Base-by-base conservation (phyloP, 2,797 vertebrate species). In the Eurystomus glaucurus region DNA sequence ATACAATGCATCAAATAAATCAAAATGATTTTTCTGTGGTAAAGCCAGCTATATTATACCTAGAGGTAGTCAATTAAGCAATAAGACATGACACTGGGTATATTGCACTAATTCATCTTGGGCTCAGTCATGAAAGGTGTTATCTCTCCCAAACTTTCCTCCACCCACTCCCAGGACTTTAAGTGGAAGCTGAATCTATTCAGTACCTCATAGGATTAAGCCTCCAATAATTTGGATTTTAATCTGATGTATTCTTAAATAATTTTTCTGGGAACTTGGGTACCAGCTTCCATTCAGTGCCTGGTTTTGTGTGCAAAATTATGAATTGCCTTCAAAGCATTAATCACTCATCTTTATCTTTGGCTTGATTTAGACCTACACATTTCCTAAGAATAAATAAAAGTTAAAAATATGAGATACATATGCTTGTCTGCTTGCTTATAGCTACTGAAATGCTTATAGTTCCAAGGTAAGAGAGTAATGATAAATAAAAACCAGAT, bases 21-120 rank as follows among this genome's bases (percentile, higher is more conserved):
- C 93, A 96, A 61, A 91, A 94, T 88, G 35, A 92, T 95, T 94
- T 92, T 96, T 95, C 90, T 58, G 19, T 85, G 70, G 93, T 97
- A 90, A 94, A 90, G 61, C 39, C 62, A 91, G 75, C 74, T 93
- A 70, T 81, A 87, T 85, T 83, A 70, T 86, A 97, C 91, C 84
- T 85, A 78, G 88, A 52, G 81, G 64, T 96, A 93, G 95, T 93
- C 77, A 93, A 94, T 96, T 93, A 96, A 55, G 66, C 68, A 95
- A 71, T 86, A 89, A 52, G 93, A 84, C 62, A 91, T 94, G 83
- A 92, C 93, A 95, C 19, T 86, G 58, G 18, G 9, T 92, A 83
- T 94, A 93, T 94, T 93, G 58, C 80, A 90, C 46, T 93, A 92
- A 95, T 95, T 95, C 72, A 96, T 97, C 94, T 93, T 96, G 37